phyloP scores from a whole-genome alignment of 2,888 invertebrate species.

The Metacarcinus magister region DNA sequence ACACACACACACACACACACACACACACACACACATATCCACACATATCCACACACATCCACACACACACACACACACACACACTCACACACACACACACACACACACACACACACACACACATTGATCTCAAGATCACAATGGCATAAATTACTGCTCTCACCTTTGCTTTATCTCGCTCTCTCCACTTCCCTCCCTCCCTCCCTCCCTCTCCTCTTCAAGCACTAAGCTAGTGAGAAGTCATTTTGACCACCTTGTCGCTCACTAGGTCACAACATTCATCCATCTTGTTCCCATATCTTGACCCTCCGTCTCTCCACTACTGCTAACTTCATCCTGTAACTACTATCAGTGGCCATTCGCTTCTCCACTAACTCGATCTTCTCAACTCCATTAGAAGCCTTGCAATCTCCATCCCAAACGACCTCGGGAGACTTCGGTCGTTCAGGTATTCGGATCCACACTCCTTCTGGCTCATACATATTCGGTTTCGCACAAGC shows the following conservation, averaged over 20 bases:
- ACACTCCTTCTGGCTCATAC: constrained; percentile 19
- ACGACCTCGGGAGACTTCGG: not conserved
- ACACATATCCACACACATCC: too few species aligned
- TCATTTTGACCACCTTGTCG: not conserved
- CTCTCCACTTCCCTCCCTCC: too few species aligned
- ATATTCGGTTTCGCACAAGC: constrained; percentile 32
- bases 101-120: constrained; percentile 21
- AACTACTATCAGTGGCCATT: not conserved
- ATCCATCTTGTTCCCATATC: not conserved
- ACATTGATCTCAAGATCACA: not conserved
- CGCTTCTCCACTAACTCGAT: not conserved
- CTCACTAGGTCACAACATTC: not conserved
- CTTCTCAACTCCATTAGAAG: not conserved
- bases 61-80: not conserved
- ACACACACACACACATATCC: too few species aligned
- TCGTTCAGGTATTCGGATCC: not conserved
- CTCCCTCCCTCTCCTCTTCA: not conserved
- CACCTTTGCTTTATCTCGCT: not conserved
- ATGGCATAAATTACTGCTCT: constrained; percentile 13
- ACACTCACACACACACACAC: not conserved
- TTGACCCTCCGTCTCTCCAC: not conserved
- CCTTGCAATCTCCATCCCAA: constrained; percentile 4
- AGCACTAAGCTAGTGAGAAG: not conserved
- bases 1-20: constrained; percentile 9
- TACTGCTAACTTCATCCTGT: not conserved